Base-by-base conservation (phyloP, 2,797 vertebrate species). In the Carduelis carduelis region DNA sequence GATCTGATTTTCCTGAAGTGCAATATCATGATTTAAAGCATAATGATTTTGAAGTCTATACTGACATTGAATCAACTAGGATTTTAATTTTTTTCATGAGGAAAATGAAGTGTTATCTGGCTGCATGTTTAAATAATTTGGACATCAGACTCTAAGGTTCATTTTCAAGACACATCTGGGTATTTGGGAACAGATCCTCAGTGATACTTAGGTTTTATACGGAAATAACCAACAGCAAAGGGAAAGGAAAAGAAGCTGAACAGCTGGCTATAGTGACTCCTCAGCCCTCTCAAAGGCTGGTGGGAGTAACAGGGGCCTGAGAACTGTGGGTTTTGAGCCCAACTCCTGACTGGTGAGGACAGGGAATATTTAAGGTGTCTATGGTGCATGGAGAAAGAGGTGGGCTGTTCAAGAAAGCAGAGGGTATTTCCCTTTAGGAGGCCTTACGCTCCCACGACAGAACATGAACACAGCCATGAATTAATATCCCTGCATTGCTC, bases 41-140 rank as follows among this genome's bases (percentile, higher is more conserved):
- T 22, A 57, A 13, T 30, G 1, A 39, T 39, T 90, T 70, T 57
- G 14, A 83, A 88, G 16, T 34, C 37, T 63, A 50, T 20, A 8
- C 7, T 50, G 65, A 15, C 1, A 70, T 17, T 0, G 0, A 69
- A 52, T 44, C 1, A 7, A 86, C n/a, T 50, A 61, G 8, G 13
- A 55, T 63, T 86, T 70, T 4, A 5, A 11, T 16, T 41, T 5
- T 53, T 63, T 52, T 49, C 1, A 35, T 43, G 9, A 85, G 28
- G 16, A 77, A 80, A 88, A 80, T 7, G 0, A 74, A 55, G 6
- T 6, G 8, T 59, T 74, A 50, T n/a, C 30, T 19, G 63, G 52
- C 14, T 74, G 5, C 13, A 20, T 12, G 4, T 39, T 86, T 83
- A 64, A 28, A 1, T 63, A 19, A 15, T 74, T 74, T 75, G 13